Evolutionary conservation across 2,888 invertebrate genomes (phyloP), one percentile per base, ranked within the genome.

Genomic region (Diarsia dahlii): DNA sequence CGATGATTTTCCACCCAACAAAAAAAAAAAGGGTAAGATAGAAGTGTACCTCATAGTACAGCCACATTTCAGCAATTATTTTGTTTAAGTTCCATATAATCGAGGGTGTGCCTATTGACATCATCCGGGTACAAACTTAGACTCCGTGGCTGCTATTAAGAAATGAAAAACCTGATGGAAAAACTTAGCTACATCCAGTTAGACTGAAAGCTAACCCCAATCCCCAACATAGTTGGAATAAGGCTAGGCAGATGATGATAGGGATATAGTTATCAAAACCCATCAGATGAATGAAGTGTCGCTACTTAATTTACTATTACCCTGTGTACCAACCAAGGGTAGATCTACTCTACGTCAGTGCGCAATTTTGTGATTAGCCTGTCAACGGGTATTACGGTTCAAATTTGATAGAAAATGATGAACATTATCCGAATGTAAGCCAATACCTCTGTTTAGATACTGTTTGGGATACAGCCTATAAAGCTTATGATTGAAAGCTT

Each of bases 291-390:
- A 39, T 62, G 3, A 20, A 62, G 20, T 60, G 1, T 39, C 12
- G 39, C 10, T 62, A 39, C 5, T 12, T 62, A 39, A 62, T 62
- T 62, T 9, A 34, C 34, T 34, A 34, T 34, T 0, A 34, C 4
- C 28, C 28, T 15, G 48, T 58, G 13, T 58, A 58, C 58, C 9
- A 60, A 58, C 68, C 65, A 80, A 79, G 62, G 74, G 5, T 20
- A 66, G n/a, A 81, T 71, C 1, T 28, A 45, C 62, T 68, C 4
- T 45, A 48, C 58, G 23, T 63, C 54, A 70, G n/a, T 71, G 58
- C 50, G 48, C 70, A 18, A 76, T 50, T n/a, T 74, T 28, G 23
- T 73, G 50, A 71, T 50, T 60, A 74, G 0, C 20, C 20, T 23
- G 54, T 54, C 71, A 54, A 69, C 50, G 9, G n/a, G 50, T 48